Evolutionary conservation across 2,113 vertebrate genomes (phyloP), one percentile per base, ranked within the genome.

Genomic region (Xerus inauris): DNA sequence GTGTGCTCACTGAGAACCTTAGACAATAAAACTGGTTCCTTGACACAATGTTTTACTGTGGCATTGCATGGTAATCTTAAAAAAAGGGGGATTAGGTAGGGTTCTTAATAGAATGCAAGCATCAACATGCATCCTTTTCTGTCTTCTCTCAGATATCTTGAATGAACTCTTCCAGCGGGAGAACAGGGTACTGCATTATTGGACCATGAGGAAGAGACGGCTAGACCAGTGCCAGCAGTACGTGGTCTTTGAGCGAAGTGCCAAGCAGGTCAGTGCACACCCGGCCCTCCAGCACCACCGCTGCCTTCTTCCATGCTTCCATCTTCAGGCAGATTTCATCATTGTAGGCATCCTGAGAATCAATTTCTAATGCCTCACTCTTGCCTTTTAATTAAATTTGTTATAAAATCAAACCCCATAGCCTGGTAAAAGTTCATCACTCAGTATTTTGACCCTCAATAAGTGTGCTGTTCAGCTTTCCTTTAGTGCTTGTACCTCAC

Each of bases 161-260:
- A 99, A 99, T 90, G 99, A 99, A 93, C 98, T 99, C 81, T 99
- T 99, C 96, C 99, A 99, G 97, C 98, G 99, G 97, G 99, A 99
- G 97, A 99, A 99, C 94, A 99, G 99, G 57, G 99, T 99, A 16
- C 98, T 99, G 65, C 99, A 99, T 98, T 99, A 99, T 81, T 99
- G 99, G 99, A 99, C 99, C 80, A 99, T 99, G 99, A 99, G 99
- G 87, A 99, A 99, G 97, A 99, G 99, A 10, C 98, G 99, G 38
- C 99, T 99, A 91, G 99, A 99, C 98, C 99, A 99, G 91, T 99
- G 99, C 98, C 99, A 99, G 83, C 99, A 99, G 97, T 99, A 99
- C 0, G 99, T 99, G 97, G 99, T 99, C 96, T 99, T 99, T 97
- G 99, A 99, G 97, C 99, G 99, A 97, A 99, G 99, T 16, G 99